phyloP scores from a whole-genome alignment of 2,797 vertebrate species.

The Smutsia temminckii region DNA sequence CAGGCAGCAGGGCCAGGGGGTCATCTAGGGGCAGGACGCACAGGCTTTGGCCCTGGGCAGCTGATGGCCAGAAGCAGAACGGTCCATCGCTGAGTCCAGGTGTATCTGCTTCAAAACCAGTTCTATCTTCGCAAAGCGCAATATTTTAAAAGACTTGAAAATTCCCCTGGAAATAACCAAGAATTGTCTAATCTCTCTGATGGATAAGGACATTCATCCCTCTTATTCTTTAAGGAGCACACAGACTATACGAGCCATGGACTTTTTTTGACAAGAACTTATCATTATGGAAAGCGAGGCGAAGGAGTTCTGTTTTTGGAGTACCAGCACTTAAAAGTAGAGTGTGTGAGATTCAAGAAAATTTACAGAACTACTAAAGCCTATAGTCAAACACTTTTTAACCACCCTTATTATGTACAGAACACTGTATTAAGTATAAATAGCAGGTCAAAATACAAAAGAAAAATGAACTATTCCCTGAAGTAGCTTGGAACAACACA shows the following conservation, averaged over 20 bases:
- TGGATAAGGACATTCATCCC: neutral
- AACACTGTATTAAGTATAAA: neutral
- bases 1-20: neutral
- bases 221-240: neutral
- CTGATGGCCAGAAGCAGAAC: neutral
- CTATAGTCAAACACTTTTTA: neutral
- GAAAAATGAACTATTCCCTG: neutral
- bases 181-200: neutral
- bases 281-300: neutral
- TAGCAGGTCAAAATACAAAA: neutral
- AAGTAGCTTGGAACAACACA: neutral
- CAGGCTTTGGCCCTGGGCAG: neutral
- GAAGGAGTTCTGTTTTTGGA: neutral
- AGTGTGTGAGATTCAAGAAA: neutral
- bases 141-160: neutral
- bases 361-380: neutral
- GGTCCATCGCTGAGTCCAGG: too few relatives aligned
- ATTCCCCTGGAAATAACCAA: neutral
- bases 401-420: neutral
- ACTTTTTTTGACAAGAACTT: neutral
- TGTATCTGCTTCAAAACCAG: neutral
- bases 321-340: neutral
- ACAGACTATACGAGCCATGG: too few relatives aligned
- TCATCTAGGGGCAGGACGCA: neutral
- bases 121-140: neutral